These are phyloP conservation scores for Hylaeus anthracinus DNA, from an alignment of 1,140 invertebrate genomes.

Conservation along the genomic window DNA sequence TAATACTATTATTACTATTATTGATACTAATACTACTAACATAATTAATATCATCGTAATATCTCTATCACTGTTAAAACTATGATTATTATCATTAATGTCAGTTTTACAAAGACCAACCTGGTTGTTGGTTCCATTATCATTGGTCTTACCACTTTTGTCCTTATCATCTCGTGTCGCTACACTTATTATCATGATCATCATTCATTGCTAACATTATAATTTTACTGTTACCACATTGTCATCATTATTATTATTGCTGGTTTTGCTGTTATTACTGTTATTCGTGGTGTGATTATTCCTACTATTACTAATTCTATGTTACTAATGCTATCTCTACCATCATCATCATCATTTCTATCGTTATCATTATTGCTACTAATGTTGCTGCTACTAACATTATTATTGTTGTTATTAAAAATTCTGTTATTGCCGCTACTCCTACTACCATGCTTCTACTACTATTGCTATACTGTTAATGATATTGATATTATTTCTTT, in stretches of 20 bases:
- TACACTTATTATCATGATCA: conserved; percentile 26
- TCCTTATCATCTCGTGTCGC: not conserved
- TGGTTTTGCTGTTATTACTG: not conserved
- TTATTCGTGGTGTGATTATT: conserved; percentile 6
- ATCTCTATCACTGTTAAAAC: not conserved
- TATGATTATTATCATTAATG: conserved; percentile 35
- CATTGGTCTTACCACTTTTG: conserved; percentile 29
- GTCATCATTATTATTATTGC: conserved; percentile 43
- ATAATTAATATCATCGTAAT: conserved; percentile 1
- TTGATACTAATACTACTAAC: conserved; percentile 36
- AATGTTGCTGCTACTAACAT: conserved; percentile 30
- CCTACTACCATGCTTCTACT: not conserved
- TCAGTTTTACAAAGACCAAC: conserved; percentile 36
- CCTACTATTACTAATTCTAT: not conserved
- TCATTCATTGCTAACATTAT: not conserved
- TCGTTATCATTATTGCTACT: conserved; percentile 18
- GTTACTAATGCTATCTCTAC: not conserved
- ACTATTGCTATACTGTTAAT: conserved; percentile 18
- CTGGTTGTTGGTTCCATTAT: conserved; percentile 26
- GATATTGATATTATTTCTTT: not conserved
- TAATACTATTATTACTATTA: conserved; percentile 14
- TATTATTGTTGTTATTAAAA: conserved; percentile 19
- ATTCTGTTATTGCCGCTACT: conserved; percentile 2
- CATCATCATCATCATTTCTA: not conserved
- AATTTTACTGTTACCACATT: conserved; percentile 2